Evolutionary conservation across 2,888 invertebrate genomes (phyloP).

Genomic region (Calliopum simillimum): DNA sequence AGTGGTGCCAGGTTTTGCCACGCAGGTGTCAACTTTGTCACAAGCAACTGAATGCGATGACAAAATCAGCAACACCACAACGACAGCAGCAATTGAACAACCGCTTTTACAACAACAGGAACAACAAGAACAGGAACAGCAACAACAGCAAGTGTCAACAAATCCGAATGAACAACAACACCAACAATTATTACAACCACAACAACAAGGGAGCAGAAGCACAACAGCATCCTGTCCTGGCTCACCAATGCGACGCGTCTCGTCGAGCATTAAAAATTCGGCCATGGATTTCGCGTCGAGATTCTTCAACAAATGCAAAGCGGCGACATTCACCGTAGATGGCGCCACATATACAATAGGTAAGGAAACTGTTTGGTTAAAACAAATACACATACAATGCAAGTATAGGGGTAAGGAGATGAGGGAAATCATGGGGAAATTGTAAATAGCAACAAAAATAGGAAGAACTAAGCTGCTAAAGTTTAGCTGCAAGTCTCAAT

Average conservation of each 20-base stretch:
- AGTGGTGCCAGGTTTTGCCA: constrained; percentile 56
- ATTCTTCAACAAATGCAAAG: constrained; percentile 85
- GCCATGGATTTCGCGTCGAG: constrained; percentile 68
- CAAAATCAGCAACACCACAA: constrained; percentile 20
- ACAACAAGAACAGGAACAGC: constrained; percentile 43
- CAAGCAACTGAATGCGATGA: constrained; percentile 36
- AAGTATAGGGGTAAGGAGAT: neutral
- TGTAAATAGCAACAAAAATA: too few species aligned
- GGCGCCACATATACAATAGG: constrained; percentile 89
- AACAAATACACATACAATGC: neutral
- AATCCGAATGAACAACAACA: constrained; percentile 39
- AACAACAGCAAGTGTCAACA: constrained; percentile 15
- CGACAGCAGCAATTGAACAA: constrained; percentile 16
- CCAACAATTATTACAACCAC: constrained; percentile 24
- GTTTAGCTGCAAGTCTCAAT: too few species aligned
- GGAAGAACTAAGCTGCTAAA: too few species aligned
- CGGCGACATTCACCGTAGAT: constrained; percentile 88
- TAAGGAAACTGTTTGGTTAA: constrained; percentile 62
- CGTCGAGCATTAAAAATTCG: constrained; percentile 62
- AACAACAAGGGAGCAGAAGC: constrained; percentile 30
- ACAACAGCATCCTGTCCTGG: constrained; percentile 60
- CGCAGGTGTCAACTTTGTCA: constrained; percentile 47
- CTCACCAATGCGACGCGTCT: constrained; percentile 64
- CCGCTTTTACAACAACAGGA: constrained; percentile 38
- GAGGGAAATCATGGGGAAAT: too few species aligned